Base-by-base conservation (phyloP, 2,797 vertebrate genomes). In the Lindbergichthys nudifrons region DNA sequence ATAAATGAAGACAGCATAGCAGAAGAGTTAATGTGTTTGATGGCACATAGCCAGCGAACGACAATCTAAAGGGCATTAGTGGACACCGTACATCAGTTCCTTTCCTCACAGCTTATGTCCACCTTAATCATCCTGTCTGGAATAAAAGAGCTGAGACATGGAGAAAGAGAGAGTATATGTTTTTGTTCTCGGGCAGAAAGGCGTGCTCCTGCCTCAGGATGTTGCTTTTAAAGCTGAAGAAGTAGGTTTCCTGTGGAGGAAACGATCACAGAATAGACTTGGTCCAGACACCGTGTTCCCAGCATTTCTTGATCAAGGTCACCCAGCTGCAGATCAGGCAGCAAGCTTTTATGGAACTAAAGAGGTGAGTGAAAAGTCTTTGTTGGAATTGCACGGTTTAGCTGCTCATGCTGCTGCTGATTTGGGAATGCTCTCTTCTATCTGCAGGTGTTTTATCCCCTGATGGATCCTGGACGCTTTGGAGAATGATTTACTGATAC, bases 171-270 rank as follows among this genome's bases (percentile, higher is more conserved):
- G 74, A 87, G 83, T 76, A 75, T 72, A 47, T 90, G 88, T 93
- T 92, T 94, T 92, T 94, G 92, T 92, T 93, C 93, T 88, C 56
- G 54, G 79, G 57, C 77, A 92, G 88, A 93, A 94, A 95, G 94
- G 92, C 91, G 83, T 93, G 90, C 88, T 93, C 93, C 81, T 84
- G 82, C 79, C 76, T 90, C 94, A 95, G 95, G 95, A 95, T 93
- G 94, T 95, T 86, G 92, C 92, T 85, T 93, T 94, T 93, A 91
- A 94, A 94, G 84, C 87, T 84, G 86, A 91, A 93, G 88, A 93
- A 91, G 92, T 92, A 87, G 88, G 84, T 81, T 95, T 95, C 95
- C 94, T 94, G 93, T 81, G 85, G 90, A 93, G 94, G 93, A 95
- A 95, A 87, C 84, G 87, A 93, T 93, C 88, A 89, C 87, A 92